These are phyloP conservation scores for Dromius quadrimaculatus DNA, from an alignment of 2,888 invertebrate species.

Conservation along the genomic window DNA sequence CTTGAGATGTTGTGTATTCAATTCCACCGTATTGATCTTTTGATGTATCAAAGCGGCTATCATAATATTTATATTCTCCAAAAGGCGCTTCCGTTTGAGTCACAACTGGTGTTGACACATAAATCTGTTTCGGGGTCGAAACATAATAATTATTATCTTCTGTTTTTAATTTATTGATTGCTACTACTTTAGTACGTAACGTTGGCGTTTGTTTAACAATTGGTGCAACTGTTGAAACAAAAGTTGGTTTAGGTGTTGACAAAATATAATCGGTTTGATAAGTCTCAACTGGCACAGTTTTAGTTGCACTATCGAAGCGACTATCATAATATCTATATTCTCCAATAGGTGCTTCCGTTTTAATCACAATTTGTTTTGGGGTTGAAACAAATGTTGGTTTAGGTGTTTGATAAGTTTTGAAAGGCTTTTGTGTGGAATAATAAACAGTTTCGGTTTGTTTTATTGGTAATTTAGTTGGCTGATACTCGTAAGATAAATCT, in stretches of 20 bases:
- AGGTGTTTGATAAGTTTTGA: conserved; percentile 61
- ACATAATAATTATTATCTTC: conserved; percentile 54
- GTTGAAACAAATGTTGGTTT: conserved; percentile 61
- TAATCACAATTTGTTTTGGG: conserved; percentile 61
- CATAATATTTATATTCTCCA: conserved; percentile 56
- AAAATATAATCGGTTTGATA: conserved; percentile 59
- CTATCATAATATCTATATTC: conserved; percentile 55
- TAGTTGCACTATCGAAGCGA: conserved; percentile 55
- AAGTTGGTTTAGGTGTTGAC: conserved; percentile 54
- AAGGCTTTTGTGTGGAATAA: conserved; percentile 54
- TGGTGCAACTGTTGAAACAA: conserved; percentile 53
- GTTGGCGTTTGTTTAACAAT: conserved; percentile 49
- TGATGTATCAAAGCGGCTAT: conserved; percentile 35
- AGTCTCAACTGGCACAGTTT: conserved; percentile 64
- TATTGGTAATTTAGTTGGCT: conserved; percentile 39
- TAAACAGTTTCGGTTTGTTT: conserved; percentile 49
- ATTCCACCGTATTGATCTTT: conserved; percentile 12
- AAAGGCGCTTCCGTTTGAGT: conserved; percentile 55
- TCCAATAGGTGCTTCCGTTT: conserved; percentile 56
- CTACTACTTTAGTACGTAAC: conserved; percentile 42
- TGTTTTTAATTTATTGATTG: conserved; percentile 45
- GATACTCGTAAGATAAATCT: conserved; percentile 17
- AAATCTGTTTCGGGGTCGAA: conserved; percentile 65
- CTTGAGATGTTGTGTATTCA: conserved; percentile 52
- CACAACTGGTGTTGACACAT: conserved; percentile 63